These are phyloP conservation scores for Ernsta delagoae DNA, from an alignment of 2,888 invertebrate species.

Conservation along the genomic window DNA sequence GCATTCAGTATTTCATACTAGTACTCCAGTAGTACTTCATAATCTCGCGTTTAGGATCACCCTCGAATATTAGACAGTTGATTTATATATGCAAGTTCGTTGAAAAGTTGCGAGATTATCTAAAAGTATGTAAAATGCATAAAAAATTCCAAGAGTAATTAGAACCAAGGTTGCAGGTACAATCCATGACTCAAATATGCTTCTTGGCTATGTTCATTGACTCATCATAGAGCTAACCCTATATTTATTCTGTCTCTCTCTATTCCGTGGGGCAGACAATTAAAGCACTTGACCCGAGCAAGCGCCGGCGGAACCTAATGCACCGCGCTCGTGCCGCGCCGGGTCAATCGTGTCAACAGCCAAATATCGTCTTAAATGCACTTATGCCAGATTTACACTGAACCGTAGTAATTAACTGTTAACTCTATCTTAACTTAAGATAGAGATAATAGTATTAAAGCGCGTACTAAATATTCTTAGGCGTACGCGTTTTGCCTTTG, in stretches of 20 bases:
- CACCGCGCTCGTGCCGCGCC: not conserved
- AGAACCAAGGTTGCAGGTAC: not conserved
- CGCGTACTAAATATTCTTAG: not conserved
- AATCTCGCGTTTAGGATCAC: too few relatives aligned
- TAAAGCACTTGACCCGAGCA: not conserved
- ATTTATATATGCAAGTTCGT: too few relatives aligned
- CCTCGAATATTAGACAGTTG: too few relatives aligned
- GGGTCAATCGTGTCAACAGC: slow-evolving; percentile 42
- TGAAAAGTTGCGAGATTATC: not conserved
- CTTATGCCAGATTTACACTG: not conserved
- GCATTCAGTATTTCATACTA: too few relatives aligned
- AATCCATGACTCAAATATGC: not conserved
- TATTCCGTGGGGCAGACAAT: not conserved
- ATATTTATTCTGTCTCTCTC: too few relatives aligned
- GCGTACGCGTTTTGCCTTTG: too few relatives aligned
- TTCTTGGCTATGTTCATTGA: not conserved
- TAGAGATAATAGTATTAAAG: too few relatives aligned
- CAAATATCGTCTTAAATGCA: slow-evolving; percentile 26
- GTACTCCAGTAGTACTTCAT: too few relatives aligned
- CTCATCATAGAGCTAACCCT: not conserved
- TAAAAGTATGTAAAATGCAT: not conserved
- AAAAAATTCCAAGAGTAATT: not conserved
- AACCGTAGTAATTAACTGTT: not conserved
- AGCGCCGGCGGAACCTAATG: not conserved
- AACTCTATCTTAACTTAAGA: not conserved